A percentile compares a stretch with the other conserved stretches of the same genome.
phyloP scores from a whole-genome alignment of 2,113 vertebrate genomes.

The Ptyas mucosa region DNA sequence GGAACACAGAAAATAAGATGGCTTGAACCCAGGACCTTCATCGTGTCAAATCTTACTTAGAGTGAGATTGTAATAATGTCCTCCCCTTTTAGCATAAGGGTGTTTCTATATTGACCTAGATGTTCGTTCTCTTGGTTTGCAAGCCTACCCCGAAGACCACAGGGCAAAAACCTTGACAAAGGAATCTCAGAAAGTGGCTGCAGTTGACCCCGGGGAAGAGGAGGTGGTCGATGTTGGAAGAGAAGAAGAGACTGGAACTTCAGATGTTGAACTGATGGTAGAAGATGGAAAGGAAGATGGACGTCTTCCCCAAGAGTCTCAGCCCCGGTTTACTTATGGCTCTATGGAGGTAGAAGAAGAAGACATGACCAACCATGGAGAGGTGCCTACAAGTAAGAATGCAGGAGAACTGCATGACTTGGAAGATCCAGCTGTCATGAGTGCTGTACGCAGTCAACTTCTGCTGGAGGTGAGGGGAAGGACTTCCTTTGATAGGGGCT shows the following conservation, averaged over 20 bases:
- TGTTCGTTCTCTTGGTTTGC: accelerated
- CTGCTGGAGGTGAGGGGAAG: slow-evolving; percentile 70
- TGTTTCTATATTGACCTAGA: accelerated
- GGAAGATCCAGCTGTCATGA: slow-evolving; percentile 84
- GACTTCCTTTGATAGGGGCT: neutral
- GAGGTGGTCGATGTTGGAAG: neutral
- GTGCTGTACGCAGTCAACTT: slow-evolving; percentile 73
- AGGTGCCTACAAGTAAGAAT: neutral
- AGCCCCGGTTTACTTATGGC: neutral
- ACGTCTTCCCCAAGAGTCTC: neutral
- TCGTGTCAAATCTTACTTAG: neutral
- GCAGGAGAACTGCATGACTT: slow-evolving; percentile 57
- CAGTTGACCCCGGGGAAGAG: neutral
- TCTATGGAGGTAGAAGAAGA: neutral
- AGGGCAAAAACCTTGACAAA: neutral
- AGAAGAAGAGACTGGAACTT: neutral
- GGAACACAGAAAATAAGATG: neutral
- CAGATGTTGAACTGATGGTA: neutral
- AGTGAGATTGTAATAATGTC: neutral
- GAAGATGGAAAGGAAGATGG: slow-evolving; percentile 30
- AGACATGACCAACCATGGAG: neutral
- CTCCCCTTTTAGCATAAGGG: neutral
- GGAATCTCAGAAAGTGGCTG: neutral
- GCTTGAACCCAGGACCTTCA: neutral
- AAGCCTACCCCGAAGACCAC: slow-evolving; percentile 44